Evolutionary conservation across 1,140 invertebrate species (phyloP).

Genomic region (Drosophila aff.): DNA sequence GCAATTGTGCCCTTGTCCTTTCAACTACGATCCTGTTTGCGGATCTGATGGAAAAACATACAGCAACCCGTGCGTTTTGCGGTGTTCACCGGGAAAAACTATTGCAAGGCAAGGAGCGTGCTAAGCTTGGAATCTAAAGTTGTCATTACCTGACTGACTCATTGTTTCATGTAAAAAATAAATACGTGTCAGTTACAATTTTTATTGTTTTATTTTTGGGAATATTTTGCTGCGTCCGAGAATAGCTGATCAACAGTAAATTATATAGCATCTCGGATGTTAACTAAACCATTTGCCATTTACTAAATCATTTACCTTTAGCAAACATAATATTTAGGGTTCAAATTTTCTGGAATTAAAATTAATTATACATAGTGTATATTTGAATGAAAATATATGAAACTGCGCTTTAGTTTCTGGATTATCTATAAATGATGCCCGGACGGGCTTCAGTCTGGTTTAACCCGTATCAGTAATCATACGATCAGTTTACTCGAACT

Average conservation of each 20-base stretch:
- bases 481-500: not conserved
- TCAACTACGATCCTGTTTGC: not conserved
- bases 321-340: no score
- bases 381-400: no score
- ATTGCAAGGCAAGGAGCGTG: not conserved
- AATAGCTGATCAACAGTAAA: not conserved
- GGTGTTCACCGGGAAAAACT: not conserved
- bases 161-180: not conserved
- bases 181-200: not conserved
- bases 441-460: no score
- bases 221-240: not conserved
- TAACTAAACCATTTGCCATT: no score
- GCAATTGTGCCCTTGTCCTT: not conserved
- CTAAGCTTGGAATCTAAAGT: not conserved
- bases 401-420: no score
- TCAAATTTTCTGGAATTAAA: no score
- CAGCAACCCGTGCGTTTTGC: not conserved
- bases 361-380: no score
- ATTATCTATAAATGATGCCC: no score
- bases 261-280: no score
- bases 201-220: not conserved
- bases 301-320: no score
- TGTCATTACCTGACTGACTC: no score
- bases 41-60: not conserved
- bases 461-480: constrained; percentile 3